Evolutionary conservation across 2,797 vertebrate species (phyloP), one percentile per base, ranked within the genome.

Genomic region (Mus spretus): DNA sequence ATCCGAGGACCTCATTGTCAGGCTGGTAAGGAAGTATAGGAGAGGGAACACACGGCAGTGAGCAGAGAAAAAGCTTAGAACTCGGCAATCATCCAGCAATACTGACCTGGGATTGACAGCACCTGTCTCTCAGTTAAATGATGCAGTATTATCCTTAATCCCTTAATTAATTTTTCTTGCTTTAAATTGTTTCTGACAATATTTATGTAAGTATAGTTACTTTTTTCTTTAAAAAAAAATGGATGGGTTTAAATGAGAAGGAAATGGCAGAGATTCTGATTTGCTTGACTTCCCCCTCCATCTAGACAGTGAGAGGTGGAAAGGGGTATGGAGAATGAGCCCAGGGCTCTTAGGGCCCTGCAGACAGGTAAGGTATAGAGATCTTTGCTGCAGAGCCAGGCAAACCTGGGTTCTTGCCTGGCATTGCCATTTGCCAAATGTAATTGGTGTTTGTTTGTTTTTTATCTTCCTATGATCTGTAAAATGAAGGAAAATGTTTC

Each of bases 131-230:
- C 34, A 70, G 89, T 95, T 81, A 85, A 75, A 87, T 53, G n/a
- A 80, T 59, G 3, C 13, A 31, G 61, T 86, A 0, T 4, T 61
- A 83, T 40, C 13, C 50, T 94, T 82, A 86, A 89, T 31, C 4
- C 1, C 31, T 93, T 89, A 26, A 70, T 40, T 95, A 34, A 37
- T 77, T 94, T 90, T 88, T 87, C 26, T 31, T 85, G 9, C 31
- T 89, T 81, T 95, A 67, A 63, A 67, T 72, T 70, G 19, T 89
- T 95, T 65, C 34, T 89, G 78, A 47, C 4, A 86, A 55, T 86
- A 89, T 31, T 75, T 84, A 4, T 6, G 55, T 55, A 59, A 81
- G 61, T 31, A 85, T 1, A 93, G 81, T 78, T 50, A n/a, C 5
- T 24, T 59, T 67, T 78, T 55, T 67, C 17, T 47, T 44, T 50